Evolutionary conservation across 2,888 invertebrate species (phyloP), one percentile per base, ranked within the genome.

Genomic region (Nymphalis urticae): DNA sequence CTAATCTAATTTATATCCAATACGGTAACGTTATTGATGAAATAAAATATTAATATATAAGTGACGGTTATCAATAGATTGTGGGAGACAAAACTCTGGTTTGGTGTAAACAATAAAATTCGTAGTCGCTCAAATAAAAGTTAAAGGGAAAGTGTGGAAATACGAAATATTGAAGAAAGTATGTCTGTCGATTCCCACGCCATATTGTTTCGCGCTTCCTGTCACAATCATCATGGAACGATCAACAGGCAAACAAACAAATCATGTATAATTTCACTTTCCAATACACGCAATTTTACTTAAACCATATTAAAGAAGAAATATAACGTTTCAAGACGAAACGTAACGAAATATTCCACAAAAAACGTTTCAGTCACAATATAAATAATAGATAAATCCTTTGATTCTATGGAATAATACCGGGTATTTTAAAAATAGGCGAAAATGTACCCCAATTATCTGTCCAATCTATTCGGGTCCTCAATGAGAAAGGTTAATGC

Each of bases 381-480:
- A 42, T 13, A 42, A 42, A 42, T 13, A 42, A 10, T 13, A 13
- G 13, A 10, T 42, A 10, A 42, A 13, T 13, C 42, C 13, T 42
- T 42, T 42, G 42, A n/a, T 36, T 36, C 6, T n/a, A 10, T n/a
- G 8, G 36, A 64, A 68, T 61, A 71, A 69, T 69, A 65, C 16
- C 32, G 36, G 63, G 56, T 66, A 62, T 68, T 73, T 58, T 66
- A 75, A 89, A 88, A 85, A 58, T 58, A 58, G 58, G 88, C 87
- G 88, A 89, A 88, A 84, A 85, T 79, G 76, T 75, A 47, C 77
- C 83, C 83, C 84, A 85, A 88, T 89, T 90, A 91, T 90, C 90
- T 87, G 84, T 89, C 88, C 89, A 88, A 90, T 89, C 89, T 90
- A 88, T 89, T 89, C 87, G 86, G 86, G 87, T 87, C 90, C 58